Evolutionary conservation across 2,888 invertebrate species (phyloP).

Genomic region (Brenthis daphne): DNA sequence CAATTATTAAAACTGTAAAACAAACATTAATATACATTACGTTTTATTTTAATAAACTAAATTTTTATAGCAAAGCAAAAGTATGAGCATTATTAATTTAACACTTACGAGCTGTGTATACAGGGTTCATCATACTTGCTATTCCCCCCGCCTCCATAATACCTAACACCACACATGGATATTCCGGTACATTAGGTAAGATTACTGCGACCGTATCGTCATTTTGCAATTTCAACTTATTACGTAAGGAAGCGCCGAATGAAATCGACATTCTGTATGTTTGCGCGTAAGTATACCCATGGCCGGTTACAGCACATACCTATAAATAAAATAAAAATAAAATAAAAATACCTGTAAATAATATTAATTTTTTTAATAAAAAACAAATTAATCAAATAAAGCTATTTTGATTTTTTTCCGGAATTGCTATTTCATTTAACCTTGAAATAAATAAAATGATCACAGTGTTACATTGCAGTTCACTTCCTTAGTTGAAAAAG

Average conservation of each 20-base stretch:
- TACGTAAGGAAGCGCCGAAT: constrained; percentile 85
- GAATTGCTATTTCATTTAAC: no score
- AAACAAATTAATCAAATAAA: no score
- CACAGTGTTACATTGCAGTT: no score
- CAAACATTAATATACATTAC: no score
- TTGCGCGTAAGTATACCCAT: constrained; percentile 87
- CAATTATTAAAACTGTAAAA: no score
- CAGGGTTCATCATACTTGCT: constrained; percentile 87
- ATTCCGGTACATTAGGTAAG: constrained; percentile 90
- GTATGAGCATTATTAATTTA: neutral
- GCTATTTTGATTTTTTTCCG: no score
- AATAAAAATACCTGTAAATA: neutral
- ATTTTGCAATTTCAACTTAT: constrained; percentile 83
- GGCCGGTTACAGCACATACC: constrained; percentile 89
- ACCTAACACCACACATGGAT: constrained; percentile 84
- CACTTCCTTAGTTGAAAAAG: no score
- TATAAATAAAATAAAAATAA: constrained; percentile 60
- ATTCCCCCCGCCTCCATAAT: constrained; percentile 86
- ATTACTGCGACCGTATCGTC: constrained; percentile 87
- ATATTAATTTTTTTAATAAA: neutral
- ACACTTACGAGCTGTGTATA: constrained; percentile 66
- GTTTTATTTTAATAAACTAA: no score
- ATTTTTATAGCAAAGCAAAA: neutral
- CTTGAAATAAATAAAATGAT: no score
- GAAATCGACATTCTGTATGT: constrained; percentile 83